These are phyloP conservation scores for Megamerina dolium DNA, from an alignment of 2,888 invertebrate genomes.

Conservation along the genomic window DNA sequence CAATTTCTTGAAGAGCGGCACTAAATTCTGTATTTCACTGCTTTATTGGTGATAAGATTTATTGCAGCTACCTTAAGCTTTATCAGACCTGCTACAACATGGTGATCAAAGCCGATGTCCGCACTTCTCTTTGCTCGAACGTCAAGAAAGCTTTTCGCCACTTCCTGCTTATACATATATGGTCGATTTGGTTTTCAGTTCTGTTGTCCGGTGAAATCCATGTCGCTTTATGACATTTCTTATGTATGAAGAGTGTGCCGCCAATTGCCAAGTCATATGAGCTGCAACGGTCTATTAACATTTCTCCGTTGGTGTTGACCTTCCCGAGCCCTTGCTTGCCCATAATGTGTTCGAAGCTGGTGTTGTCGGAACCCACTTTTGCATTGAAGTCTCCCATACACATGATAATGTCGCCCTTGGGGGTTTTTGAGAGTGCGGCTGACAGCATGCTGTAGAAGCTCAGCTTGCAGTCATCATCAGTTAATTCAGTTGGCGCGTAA, in stretches of 20 bases:
- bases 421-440: neutral
- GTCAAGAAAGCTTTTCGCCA: neutral
- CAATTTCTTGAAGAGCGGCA: too few relatives aligned
- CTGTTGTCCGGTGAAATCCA: too few relatives aligned
- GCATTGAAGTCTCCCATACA: too few relatives aligned
- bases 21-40: too few relatives aligned
- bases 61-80: too few relatives aligned
- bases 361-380: slow-evolving; percentile 5
- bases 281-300: slow-evolving; percentile 1
- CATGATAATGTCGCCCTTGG: slow-evolving; percentile 1
- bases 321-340: slow-evolving; percentile 1
- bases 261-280: too few relatives aligned
- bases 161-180: slow-evolving; percentile 2
- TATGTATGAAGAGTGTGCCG: too few relatives aligned
- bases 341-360: neutral
- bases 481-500: too few relatives aligned
- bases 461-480: neutral
- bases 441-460: slow-evolving; percentile 1
- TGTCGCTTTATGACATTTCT: too few relatives aligned
- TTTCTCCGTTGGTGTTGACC: slow-evolving; percentile 2
- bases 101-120: slow-evolving; percentile 3
- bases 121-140: neutral
- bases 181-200: too few relatives aligned
- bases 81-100: neutral
- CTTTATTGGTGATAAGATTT: too few relatives aligned